Evolutionary conservation across 2,797 vertebrate species (phyloP).

Genomic region (Carcharodon carcharias): DNA sequence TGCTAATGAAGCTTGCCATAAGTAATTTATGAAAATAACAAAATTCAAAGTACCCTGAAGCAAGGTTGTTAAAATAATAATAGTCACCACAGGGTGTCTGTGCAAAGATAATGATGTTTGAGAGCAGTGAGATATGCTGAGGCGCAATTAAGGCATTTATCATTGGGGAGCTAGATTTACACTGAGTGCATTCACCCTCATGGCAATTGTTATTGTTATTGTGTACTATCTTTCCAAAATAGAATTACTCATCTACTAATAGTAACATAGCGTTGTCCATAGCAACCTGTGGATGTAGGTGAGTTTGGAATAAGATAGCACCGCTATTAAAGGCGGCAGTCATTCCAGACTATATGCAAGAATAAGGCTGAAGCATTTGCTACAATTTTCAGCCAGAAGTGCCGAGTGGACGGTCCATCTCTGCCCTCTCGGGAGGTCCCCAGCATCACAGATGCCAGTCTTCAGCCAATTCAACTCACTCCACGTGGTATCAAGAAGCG

Average conservation of each 20-base stretch:
- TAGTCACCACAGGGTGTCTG: neutral
- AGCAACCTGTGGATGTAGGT: neutral
- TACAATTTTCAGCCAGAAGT: too few relatives aligned
- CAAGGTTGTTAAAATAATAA: slow-evolving; percentile 6
- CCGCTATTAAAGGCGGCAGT: neutral
- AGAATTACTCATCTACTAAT: neutral
- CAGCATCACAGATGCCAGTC: too few relatives aligned
- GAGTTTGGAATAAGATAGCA: neutral
- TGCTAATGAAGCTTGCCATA: neutral
- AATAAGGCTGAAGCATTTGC: too few relatives aligned
- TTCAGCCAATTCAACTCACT: too few relatives aligned
- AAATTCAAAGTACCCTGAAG: slow-evolving; percentile 4
- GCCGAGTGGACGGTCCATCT: too few relatives aligned
- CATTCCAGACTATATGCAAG: neutral
- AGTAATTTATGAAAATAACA: slow-evolving; percentile 25
- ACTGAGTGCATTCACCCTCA: neutral
- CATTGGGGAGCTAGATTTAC: neutral
- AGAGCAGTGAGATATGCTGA: neutral
- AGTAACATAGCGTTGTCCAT: neutral
- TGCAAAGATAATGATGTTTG: neutral
- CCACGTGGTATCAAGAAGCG: too few relatives aligned
- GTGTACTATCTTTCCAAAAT: neutral
- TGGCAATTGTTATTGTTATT: neutral
- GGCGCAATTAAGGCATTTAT: neutral
- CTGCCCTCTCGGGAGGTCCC: too few relatives aligned